phyloP scores from a whole-genome alignment of 2,797 vertebrate species.

The Phoebastria nigripes region DNA sequence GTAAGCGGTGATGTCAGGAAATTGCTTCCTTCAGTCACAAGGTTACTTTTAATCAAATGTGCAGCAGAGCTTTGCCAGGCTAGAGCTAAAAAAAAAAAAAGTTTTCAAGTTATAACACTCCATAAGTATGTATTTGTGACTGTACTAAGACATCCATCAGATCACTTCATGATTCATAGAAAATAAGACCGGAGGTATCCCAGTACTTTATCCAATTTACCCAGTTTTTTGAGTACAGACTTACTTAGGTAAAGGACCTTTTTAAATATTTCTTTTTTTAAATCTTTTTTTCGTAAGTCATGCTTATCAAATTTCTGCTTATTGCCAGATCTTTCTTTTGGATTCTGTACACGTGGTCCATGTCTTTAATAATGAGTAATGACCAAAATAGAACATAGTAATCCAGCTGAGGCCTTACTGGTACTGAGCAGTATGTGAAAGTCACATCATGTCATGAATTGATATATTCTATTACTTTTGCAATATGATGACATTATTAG shows the following conservation, averaged over 20 bases:
- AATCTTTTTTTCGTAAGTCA: neutral
- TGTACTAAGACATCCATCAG: neutral
- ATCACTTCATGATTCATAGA: neutral
- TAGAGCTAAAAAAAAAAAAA: neutral
- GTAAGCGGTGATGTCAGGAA: neutral
- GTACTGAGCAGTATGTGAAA: neutral
- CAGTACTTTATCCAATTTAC: neutral
- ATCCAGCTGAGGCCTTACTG: neutral
- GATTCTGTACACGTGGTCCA: neutral
- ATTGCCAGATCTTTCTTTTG: neutral
- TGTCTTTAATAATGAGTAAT: neutral
- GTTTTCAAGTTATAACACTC: neutral
- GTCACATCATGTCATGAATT: neutral
- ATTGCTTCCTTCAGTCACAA: neutral
- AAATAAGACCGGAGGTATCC: neutral
- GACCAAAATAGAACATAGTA: neutral
- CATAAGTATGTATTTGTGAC: neutral
- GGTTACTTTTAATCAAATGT: neutral
- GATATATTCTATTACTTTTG: neutral
- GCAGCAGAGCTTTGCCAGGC: neutral
- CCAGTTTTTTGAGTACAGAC: neutral
- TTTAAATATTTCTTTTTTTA: rapidly evolving
- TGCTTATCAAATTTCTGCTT: neutral
- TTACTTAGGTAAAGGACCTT: neutral
- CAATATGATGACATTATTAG: neutral